A percentile compares a stretch with the other conserved stretches of the same genome.
Conservation (phyloP, 2,888 invertebrate genomes). For the Molanna angustata region DNA sequence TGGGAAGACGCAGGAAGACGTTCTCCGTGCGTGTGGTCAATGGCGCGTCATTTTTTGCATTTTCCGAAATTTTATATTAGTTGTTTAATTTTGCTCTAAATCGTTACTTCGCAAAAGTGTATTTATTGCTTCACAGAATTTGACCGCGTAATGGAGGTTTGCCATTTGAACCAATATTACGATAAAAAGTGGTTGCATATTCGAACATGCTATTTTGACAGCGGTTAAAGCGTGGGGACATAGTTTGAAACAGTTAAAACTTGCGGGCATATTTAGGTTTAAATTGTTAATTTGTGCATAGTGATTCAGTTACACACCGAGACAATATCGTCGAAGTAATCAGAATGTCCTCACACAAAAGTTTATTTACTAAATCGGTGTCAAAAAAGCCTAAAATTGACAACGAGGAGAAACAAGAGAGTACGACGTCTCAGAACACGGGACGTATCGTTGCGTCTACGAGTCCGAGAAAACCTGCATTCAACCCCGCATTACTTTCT, state of each 20-base stretch:
- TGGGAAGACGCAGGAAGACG: too few relatives aligned
- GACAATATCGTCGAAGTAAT: conserved; percentile 4
- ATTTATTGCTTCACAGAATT: too few relatives aligned
- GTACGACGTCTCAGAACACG: conserved; percentile 12
- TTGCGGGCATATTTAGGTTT: conserved; percentile 21
- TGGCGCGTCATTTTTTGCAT: conserved; percentile 16
- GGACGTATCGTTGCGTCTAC: conserved; percentile 18
- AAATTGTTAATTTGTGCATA: conserved; percentile 15
- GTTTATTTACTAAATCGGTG: conserved; percentile 19
- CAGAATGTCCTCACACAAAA: conserved; percentile 22
- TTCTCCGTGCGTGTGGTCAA: conserved; percentile 18
- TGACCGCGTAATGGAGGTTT: too few relatives aligned
- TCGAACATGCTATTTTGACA: conserved; percentile 28
- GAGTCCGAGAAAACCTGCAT: conserved; percentile 23
- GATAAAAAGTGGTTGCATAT: conserved; percentile 18
- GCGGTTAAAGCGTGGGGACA: conserved; percentile 29
- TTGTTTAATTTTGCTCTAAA: too few relatives aligned
- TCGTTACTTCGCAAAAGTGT: too few relatives aligned
- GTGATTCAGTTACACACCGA: neutral
- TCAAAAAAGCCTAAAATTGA: conserved; percentile 18
- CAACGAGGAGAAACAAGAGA: conserved; percentile 23
- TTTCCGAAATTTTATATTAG: too few relatives aligned
- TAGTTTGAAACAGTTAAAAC: too few relatives aligned
- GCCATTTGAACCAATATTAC: too few relatives aligned
- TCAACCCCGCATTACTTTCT: conserved; percentile 28